These are phyloP conservation scores for Silurus glanis DNA, from an alignment of 2,113 vertebrate species.

Conservation along the genomic window DNA sequence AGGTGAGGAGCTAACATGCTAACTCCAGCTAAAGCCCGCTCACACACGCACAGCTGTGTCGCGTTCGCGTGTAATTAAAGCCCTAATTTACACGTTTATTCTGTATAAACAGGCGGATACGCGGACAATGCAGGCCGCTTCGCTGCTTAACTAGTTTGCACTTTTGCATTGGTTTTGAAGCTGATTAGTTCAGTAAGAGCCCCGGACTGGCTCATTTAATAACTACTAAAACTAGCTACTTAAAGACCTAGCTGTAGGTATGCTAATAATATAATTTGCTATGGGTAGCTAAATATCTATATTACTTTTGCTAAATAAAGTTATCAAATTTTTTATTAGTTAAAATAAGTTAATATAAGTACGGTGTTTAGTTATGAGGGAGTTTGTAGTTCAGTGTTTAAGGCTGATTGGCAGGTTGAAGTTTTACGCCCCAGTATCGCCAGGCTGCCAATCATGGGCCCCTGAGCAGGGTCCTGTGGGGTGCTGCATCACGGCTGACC, in stretches of 20 bases:
- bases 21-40: neutral
- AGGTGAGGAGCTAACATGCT: constrained; percentile 65
- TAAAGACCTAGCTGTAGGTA: neutral
- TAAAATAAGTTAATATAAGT: neutral
- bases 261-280: neutral
- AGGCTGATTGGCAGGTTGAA: too few relatives aligned
- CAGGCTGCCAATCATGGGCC: too few relatives aligned
- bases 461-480: too few relatives aligned
- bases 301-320: neutral
- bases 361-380: neutral
- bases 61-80: neutral
- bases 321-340: neutral
- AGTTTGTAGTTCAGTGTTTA: too few relatives aligned
- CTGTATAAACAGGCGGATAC: too few relatives aligned
- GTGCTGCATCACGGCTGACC: too few relatives aligned
- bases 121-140: too few relatives aligned
- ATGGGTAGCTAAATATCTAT: neutral
- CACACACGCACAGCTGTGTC: neutral
- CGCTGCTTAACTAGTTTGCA: neutral
- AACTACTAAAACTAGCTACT: too few relatives aligned
- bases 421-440: too few relatives aligned
- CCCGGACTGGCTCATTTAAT: too few relatives aligned
- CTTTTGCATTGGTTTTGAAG: neutral
- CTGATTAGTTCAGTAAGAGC: neutral
- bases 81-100: neutral